Conservation (phyloP, 2,888 invertebrate species). For the Clistopyga incitator region DNA sequence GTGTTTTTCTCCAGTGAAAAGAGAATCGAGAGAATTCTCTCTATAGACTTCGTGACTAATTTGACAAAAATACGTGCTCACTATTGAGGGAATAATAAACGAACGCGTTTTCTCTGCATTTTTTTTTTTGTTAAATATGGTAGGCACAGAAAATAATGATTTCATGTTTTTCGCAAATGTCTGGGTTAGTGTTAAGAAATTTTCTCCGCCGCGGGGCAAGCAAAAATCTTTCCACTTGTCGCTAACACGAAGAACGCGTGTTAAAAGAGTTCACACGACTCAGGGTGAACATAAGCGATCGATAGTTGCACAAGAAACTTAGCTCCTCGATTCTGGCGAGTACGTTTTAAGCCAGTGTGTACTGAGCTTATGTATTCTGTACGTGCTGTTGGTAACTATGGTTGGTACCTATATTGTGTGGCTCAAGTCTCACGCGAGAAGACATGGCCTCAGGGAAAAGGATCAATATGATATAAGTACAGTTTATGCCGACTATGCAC, state of each 20-base stretch:
- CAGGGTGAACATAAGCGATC: conserved; percentile 48
- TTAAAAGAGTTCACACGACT: conserved; percentile 19
- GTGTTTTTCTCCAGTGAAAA: not conserved
- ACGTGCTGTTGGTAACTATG: not conserved
- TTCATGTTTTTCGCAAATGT: conserved; percentile 3
- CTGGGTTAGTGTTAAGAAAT: not conserved
- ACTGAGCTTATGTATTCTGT: not conserved
- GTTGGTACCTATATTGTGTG: not conserved
- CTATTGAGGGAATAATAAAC: conserved; percentile 37
- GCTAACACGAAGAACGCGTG: conserved; percentile 16
- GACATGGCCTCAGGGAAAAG: conserved; percentile 42
- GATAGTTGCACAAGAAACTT: conserved; percentile 52
- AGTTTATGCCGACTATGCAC: conserved; percentile 19
- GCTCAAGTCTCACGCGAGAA: conserved; percentile 48
- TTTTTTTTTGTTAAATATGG: too few species aligned
- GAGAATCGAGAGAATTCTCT: conserved; percentile 1
- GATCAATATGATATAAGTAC: conserved; percentile 53
- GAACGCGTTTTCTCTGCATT: conserved; percentile 38
- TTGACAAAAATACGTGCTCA: conserved; percentile 17
- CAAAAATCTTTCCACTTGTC: conserved; percentile 36
- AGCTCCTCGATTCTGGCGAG: not conserved
- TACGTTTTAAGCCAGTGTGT: not conserved
- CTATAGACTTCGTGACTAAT: conserved; percentile 39
- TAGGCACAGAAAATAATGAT: conserved; percentile 5
- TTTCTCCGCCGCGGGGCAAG: not conserved